Percentiles rank a stretch among this genome's conserved stretches.
phyloP scores from a whole-genome alignment of 53 echinoderm and acorn worm genomes.

The Holothuria leucospilota region DNA sequence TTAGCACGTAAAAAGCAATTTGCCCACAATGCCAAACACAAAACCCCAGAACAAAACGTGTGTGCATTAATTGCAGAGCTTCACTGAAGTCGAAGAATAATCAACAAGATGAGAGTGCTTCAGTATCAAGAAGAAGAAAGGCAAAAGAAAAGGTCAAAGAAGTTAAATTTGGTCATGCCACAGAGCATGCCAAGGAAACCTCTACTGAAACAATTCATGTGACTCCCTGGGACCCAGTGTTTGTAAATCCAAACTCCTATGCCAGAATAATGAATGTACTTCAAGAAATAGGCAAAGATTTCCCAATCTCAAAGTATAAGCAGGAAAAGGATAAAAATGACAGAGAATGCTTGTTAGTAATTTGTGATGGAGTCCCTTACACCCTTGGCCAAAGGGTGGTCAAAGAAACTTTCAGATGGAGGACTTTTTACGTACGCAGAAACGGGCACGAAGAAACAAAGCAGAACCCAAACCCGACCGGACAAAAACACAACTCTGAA shows the following conservation, averaged over 20 bases:
- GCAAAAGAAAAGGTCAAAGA: too few species aligned
- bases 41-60: neutral
- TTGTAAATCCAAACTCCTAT: slow-evolving; percentile 68
- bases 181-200: too few species aligned
- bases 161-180: too few species aligned
- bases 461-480: too few species aligned
- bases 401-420: slow-evolving; percentile 21
- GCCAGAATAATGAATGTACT: slow-evolving; percentile 51
- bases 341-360: slow-evolving; percentile 65
- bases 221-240: slow-evolving; percentile 60
- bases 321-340: neutral
- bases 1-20: too few species aligned
- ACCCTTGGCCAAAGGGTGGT: slow-evolving; percentile 46
- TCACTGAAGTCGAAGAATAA: too few species aligned
- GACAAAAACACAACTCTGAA: too few species aligned
- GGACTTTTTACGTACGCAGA: too few species aligned
- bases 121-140: too few species aligned
- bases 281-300: slow-evolving; percentile 53
- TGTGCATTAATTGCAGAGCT: neutral
- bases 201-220: neutral
- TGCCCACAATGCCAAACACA: slow-evolving; percentile 1
- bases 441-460: too few species aligned
- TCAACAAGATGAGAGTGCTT: too few species aligned
- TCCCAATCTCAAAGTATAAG: slow-evolving; percentile 46
- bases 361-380: slow-evolving; percentile 70